Evolutionary conservation across 2,888 invertebrate species (phyloP), one percentile per base, ranked within the genome.

Genomic region (Pseudococcus viburni): DNA sequence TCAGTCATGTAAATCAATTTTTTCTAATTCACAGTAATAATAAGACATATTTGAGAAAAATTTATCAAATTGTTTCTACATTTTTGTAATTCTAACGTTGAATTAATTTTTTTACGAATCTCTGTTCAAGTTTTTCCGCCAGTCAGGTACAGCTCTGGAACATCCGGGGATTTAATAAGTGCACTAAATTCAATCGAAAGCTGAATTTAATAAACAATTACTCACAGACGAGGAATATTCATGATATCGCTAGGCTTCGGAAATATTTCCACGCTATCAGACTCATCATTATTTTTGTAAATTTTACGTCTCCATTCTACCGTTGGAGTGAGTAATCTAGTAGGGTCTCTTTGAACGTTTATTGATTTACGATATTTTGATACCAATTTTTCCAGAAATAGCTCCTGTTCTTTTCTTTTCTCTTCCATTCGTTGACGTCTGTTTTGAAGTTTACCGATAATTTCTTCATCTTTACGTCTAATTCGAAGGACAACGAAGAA

Each of bases 301-400:
- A 83, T 88, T 83, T 88, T 88, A 19, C 77, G 59, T 42, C 55
- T 88, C 88, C 88, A 88, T 88, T 88, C 88, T 1, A 88, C 83
- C 12, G 88, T 88, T 12, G 88, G 33, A 39, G 15, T 55, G 6
- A 88, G 42, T 39, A 88, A 22, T 83, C 88, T 80, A 2, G 46
- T n/a, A 7, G 88, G 88, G n/a, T 88, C 88, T 42, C 88, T 88
- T 48, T 55, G 46, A 11, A 55, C 80, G 15, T 48, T 26, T 2
- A 88, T 48, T 17, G 48, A 80, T 5, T 77, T 51, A 59, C 83
- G 80, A 19, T 55, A 39, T 42, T 88, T 80, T 39, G 88, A 46
- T 26, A 51, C 17, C 39, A 88, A 19, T 19, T 51, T 48, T 26
- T 88, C 42, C 5, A 83, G 9, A 0, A 80, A 9, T 51, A 51